Evolutionary conservation across 2,888 invertebrate species (phyloP).

Genomic region (Catocala fraxini): DNA sequence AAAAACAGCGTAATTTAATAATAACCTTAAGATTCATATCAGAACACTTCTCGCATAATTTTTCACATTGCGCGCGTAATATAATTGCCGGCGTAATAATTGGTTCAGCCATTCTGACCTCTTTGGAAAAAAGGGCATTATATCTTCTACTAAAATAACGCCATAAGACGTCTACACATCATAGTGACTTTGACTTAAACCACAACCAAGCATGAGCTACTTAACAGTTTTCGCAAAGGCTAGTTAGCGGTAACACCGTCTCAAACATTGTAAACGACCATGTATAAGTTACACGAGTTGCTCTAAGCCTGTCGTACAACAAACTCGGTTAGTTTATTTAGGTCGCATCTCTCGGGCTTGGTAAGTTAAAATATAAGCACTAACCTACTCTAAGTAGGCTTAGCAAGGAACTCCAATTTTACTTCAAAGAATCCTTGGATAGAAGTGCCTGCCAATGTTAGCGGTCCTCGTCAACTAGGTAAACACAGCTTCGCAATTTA

Average conservation of each 20-base stretch:
- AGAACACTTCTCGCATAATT: too few species aligned
- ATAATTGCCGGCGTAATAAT: too few species aligned
- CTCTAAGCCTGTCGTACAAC: slow-evolving; percentile 21
- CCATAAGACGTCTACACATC: too few species aligned
- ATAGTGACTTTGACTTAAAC: too few species aligned
- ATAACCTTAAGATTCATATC: too few species aligned
- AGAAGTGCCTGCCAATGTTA: slow-evolving; percentile 8
- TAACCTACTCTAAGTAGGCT: slow-evolving; percentile 35
- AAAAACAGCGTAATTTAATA: too few species aligned
- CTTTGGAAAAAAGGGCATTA: too few species aligned
- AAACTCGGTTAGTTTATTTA: slow-evolving; percentile 36
- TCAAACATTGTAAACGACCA: background rate
- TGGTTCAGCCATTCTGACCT: too few species aligned
- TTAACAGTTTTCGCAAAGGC: background rate
- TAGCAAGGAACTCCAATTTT: slow-evolving; percentile 28
- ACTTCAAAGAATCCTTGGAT: slow-evolving; percentile 12
- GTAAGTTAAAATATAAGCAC: slow-evolving; percentile 31
- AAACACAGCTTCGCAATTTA: slow-evolving; percentile 14
- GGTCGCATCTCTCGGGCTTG: slow-evolving; percentile 20
- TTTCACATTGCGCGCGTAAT: too few species aligned
- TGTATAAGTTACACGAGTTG: slow-evolving; percentile 1
- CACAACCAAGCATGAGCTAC: background rate
- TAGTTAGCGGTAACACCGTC: background rate
- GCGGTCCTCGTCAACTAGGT: background rate
- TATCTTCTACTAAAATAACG: too few species aligned